Base-by-base conservation (phyloP, 2,113 vertebrate species). In the Cervus canadensis region DNA sequence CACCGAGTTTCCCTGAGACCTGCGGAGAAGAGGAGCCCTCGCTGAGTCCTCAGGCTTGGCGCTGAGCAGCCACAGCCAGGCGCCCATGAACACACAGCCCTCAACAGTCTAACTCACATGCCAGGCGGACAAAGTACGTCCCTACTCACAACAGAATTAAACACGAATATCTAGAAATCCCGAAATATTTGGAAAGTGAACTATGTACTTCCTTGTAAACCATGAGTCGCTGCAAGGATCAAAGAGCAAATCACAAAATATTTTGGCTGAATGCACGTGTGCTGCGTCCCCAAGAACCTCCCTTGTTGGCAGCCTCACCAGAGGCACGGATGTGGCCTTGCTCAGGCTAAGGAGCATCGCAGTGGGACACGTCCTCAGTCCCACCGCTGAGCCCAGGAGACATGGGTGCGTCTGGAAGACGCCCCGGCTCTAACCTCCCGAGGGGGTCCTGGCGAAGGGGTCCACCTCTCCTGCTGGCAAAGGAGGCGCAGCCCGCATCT, bases 311-410 rank as follows among this genome's bases (percentile, higher is more conserved):
- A 45, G 36, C 30, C 40, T 76, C 36, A 0, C 8, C 23, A 1
- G 11, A 4, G 40, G 52, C 23, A 1, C 0, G 3, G 52, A 5
- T 10, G n/a, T 1, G 2, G n/a, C 14, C n/a, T 2, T 16, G 82
- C n/a, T 84, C 52, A 40, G 52, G 52, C 81, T 50, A 17, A 6
- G 8, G 16, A 19, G 8, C 0, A 0, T 33, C 28, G 17, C 45
- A 1, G 16, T 0, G 1, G 28, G 45, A 2, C 45, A 2, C 12
- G 12, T 3, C 48, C 48, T 48, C 48, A 12, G 48, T 50, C 12
- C 12, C 33, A 1, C 52, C 25, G 21, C 21, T 26, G 81, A 23
- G 33, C 12, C 50, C 33, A 5, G 81, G 81, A 13, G 52, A 40
- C n/a, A 26, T 6, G 21, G 79, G 33, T 4, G 30, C 0, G 50